A percentile compares a stretch with the other conserved stretches of the same genome.
These are phyloP conservation scores for Halocynthia aurantium DNA, from an alignment of 23 tunicate species.

Conservation along the genomic window DNA sequence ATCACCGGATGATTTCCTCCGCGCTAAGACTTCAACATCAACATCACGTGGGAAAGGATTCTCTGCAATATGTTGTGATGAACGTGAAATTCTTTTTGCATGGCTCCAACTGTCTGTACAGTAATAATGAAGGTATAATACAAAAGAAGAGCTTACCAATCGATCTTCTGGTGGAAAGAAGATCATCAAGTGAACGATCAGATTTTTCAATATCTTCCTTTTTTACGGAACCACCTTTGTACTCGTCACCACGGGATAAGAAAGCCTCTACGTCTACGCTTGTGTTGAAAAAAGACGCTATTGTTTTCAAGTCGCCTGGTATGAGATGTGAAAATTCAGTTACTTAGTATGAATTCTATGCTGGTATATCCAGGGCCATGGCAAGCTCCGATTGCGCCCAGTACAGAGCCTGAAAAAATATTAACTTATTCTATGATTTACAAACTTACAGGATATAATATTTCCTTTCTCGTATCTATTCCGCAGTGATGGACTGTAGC, in stretches of 20 bases:
- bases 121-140: no score
- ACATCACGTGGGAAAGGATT: constrained; percentile 8
- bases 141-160: background rate
- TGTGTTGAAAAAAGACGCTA: constrained; percentile 5
- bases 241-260: background rate
- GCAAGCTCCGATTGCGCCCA: no score
- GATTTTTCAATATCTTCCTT: background rate
- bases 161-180: background rate
- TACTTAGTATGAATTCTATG: no score
- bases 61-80: background rate
- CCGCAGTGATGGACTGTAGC: no score
- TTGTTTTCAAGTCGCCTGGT: constrained; percentile 3
- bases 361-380: no score
- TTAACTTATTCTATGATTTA: no score
- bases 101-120: background rate
- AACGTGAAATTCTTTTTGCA: background rate
- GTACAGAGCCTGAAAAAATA: no score
- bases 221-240: background rate
- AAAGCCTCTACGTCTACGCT: background rate
- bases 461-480: no score
- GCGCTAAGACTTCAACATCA: background rate
- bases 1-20: background rate
- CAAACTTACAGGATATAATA: no score
- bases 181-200: no score
- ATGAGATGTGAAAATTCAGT: background rate